Conservation (phyloP, 2,113 vertebrate species). For the Acrocephalus arundinaceus region DNA sequence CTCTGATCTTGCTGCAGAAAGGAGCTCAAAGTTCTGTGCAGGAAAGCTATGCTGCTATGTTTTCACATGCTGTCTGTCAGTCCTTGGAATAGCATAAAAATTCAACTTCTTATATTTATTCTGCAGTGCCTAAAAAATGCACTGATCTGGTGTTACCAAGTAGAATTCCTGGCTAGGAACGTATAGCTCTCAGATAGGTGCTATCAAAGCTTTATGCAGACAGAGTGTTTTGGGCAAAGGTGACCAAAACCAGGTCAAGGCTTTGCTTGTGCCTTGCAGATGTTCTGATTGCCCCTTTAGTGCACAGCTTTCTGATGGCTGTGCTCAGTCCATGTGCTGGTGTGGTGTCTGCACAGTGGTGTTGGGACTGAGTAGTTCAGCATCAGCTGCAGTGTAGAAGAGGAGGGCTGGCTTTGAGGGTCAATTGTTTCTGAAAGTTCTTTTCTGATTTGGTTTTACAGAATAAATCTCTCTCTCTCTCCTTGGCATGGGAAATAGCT, state of each 20-base stretch:
- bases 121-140: neutral
- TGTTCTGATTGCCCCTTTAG: neutral
- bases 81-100: neutral
- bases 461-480: neutral
- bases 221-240: neutral
- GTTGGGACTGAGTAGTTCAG: neutral
- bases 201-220: neutral
- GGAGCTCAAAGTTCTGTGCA: neutral
- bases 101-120: neutral
- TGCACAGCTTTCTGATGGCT: neutral
- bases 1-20: neutral
- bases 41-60: neutral
- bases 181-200: neutral
- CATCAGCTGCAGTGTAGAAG: neutral
- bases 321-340: neutral
- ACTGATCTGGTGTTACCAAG: neutral
- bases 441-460: neutral
- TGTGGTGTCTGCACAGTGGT: neutral
- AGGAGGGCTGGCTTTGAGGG: neutral
- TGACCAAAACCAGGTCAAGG: neutral
- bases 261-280: neutral
- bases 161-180: neutral
- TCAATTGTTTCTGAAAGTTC: neutral
- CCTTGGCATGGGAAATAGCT: neutral
- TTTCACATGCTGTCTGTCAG: neutral